phyloP scores from a whole-genome alignment of 2,888 invertebrate species.

The Pachydiplax longipennis region DNA sequence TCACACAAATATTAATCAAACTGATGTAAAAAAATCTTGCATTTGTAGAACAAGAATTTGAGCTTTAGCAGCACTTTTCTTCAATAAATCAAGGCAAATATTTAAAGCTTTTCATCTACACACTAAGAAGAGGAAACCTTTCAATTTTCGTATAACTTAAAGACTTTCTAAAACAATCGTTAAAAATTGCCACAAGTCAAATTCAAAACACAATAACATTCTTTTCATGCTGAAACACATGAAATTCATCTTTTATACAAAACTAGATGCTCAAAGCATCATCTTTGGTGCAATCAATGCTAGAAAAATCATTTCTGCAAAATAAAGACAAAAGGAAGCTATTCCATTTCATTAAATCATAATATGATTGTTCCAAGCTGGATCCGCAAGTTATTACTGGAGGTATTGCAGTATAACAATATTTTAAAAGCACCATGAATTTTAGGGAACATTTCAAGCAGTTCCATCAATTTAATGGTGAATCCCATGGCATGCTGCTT shows the following conservation, averaged over 20 bases:
- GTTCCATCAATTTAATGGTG: not conserved
- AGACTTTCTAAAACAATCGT: not conserved
- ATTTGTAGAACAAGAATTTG: no score
- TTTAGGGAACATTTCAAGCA: not conserved
- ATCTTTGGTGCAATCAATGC: not conserved
- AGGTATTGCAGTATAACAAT: not conserved
- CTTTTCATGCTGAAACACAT: conserved; percentile 28
- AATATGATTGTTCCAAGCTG: not conserved
- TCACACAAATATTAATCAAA: no score
- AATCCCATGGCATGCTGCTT: not conserved
- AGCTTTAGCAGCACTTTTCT: no score
- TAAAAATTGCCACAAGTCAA: not conserved
- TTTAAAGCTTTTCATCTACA: no score
- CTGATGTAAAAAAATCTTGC: no score
- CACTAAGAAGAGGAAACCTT: no score
- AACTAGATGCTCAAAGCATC: conserved; percentile 18
- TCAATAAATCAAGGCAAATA: no score
- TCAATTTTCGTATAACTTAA: no score
- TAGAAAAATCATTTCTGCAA: not conserved
- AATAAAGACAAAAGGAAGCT: not conserved
- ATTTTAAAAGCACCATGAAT: not conserved
- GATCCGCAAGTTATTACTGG: not conserved
- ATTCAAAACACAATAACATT: conserved; percentile 8
- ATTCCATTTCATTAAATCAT: not conserved
- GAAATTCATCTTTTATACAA: conserved; percentile 12